These are phyloP conservation scores for Scaptomyza pallida DNA, from an alignment of 1,140 invertebrate species.

Conservation along the genomic window DNA sequence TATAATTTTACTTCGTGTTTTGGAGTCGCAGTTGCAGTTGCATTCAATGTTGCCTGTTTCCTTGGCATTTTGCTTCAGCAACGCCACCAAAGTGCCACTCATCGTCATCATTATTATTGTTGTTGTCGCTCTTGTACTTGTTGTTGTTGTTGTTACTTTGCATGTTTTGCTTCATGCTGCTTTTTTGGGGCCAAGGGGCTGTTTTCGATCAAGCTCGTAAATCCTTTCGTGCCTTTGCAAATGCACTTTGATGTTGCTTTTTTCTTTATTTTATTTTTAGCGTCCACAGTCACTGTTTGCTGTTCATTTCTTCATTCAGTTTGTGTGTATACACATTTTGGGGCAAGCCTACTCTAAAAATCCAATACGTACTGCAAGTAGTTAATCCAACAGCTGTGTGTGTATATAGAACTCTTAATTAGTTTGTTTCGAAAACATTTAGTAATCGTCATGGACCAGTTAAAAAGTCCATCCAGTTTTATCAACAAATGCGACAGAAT, in stretches of 20 bases:
- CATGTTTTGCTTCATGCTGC: slow-evolving; percentile 27
- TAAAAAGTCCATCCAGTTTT: slow-evolving; percentile 15
- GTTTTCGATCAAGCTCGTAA: slow-evolving; percentile 79
- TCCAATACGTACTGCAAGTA: slow-evolving; percentile 26
- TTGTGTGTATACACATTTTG: slow-evolving; percentile 2
- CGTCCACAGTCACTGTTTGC: slow-evolving; percentile 6
- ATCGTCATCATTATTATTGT: slow-evolving; percentile 47
- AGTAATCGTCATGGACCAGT: slow-evolving; percentile 1
- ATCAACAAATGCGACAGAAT: slow-evolving; percentile 7
- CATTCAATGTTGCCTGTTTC: slow-evolving; percentile 24
- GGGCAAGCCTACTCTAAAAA: slow-evolving; percentile 30
- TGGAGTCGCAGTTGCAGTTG: neutral
- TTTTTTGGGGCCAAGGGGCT: slow-evolving; percentile 53
- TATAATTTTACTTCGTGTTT: slow-evolving; percentile 47
- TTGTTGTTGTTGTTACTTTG: slow-evolving; percentile 30
- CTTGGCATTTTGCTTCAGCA: slow-evolving; percentile 38
- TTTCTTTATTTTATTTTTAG: slow-evolving; percentile 73
- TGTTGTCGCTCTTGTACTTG: slow-evolving; percentile 36
- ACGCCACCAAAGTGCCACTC: slow-evolving; percentile 50
- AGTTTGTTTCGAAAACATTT: neutral
- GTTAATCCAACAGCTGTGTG: slow-evolving; percentile 27
- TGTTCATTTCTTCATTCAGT: neutral
- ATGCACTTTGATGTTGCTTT: slow-evolving; percentile 70
- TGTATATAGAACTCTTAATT: slow-evolving; percentile 27
- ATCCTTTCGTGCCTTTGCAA: slow-evolving; percentile 70